Evolutionary conservation across 30 jellyfish, hydroid and myxozoan genomes (phyloP), one percentile per base, ranked within the genome.

Genomic region (Cassiopea andromeda): DNA sequence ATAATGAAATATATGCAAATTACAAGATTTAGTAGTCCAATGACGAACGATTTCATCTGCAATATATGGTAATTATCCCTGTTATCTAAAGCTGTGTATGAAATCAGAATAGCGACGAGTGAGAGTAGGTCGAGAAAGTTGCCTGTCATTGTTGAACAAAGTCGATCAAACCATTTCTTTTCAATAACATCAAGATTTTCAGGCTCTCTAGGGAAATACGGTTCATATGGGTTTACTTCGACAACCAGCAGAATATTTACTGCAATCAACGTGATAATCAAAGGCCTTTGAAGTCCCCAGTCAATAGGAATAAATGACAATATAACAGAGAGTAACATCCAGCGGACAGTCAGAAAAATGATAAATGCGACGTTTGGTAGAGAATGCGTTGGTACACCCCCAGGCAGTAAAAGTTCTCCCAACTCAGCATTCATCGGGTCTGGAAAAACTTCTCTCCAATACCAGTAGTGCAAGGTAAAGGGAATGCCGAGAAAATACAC

Each of bases 401-500:
- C 98, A 6, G 99, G 99, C 61, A 97, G 66, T 1, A 97, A 64
- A 79, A 97, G 80, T 48, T 85, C 90, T 46, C 98, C 99, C 14
- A 97, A 72, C 73, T 97, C 98, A 1, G 85, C 74, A 64, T 72
- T 69, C 10, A 97, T 61, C 60, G 93, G 93, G 15, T 90, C 98
- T 7, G 95, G 98, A 82, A 97, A 97, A 16, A 93, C 97, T 44
- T 82, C 85, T 69, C 73, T 93, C 95, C 98, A 97, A 64, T 78
- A 97, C 95, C 96, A 93, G 71, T 91, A 97, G 60, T 97, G 98
- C 77, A 97, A 71, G 43, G 97, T 87, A 82, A 92, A 90, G 18
- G 99, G 99, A 13, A 90, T 92, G 7, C 99, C 99, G 75, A 97
- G 84, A 69, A 97, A 93, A 49, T 97, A 97, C 38, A 97, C 89